Conservation (phyloP, 2,797 vertebrate species). For the Nyctibius grandis region DNA sequence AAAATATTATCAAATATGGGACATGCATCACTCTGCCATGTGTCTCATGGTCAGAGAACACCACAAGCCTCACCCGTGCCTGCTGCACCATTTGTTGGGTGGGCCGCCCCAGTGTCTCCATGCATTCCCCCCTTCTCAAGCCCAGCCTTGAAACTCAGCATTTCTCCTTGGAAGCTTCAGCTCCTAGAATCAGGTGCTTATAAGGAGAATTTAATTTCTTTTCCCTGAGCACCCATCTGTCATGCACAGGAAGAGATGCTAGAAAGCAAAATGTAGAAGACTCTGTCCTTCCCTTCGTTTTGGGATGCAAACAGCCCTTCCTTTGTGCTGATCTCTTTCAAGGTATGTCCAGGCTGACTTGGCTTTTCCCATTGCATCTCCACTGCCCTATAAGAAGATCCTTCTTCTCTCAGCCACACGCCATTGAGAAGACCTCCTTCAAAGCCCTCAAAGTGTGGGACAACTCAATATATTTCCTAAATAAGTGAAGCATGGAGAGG, state of each 20-base stretch:
- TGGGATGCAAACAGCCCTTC: background rate
- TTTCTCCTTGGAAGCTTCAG: background rate
- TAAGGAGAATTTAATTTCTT: background rate
- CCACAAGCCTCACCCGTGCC: accelerated
- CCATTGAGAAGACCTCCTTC: background rate
- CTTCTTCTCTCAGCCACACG: background rate
- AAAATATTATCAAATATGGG: accelerated
- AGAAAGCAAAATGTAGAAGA: background rate
- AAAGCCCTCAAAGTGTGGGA: background rate
- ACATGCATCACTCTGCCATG: accelerated
- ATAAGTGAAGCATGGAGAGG: background rate
- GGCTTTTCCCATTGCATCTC: background rate
- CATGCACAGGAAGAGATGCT: background rate
- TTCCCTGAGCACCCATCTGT: background rate
- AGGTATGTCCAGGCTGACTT: background rate
- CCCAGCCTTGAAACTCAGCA: background rate
- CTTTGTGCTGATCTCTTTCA: background rate
- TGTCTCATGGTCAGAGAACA: background rate
- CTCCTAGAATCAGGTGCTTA: background rate
- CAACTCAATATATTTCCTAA: background rate
- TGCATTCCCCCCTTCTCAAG: accelerated
- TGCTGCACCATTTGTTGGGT: background rate
- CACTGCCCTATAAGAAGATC: accelerated
- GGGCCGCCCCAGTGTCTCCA: background rate
- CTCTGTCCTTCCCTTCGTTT: background rate